Evolutionary conservation across 2,888 invertebrate species (phyloP).

Genomic region (Lithophane socia): DNA sequence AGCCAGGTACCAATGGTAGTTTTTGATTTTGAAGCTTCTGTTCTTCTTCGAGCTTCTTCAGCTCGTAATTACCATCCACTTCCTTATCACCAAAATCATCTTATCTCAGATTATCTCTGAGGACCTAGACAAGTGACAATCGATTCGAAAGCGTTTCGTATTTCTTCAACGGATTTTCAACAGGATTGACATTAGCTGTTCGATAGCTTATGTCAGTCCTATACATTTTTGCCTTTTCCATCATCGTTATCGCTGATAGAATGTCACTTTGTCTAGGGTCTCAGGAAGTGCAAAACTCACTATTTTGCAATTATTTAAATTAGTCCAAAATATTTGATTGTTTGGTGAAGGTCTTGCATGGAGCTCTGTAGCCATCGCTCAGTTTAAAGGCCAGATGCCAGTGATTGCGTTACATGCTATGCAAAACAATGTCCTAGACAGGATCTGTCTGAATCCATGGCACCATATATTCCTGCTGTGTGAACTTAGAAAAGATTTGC

Average conservation of each 20-base stretch:
- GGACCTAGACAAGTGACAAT: no score
- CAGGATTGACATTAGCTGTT: no score
- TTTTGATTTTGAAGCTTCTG: not conserved
- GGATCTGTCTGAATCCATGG: not conserved
- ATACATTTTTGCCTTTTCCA: no score
- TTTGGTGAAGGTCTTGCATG: constrained; percentile 35
- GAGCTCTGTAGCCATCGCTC: constrained; percentile 13
- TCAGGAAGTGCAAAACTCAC: constrained; percentile 15
- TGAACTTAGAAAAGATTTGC: not conserved
- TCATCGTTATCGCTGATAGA: no score
- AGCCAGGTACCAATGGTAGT: not conserved
- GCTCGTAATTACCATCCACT: not conserved
- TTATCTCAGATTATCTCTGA: not conserved
- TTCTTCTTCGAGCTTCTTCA: no score
- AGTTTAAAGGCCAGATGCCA: constrained; percentile 40
- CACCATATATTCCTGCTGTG: not conserved
- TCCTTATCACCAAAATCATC: not conserved
- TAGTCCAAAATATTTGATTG: constrained; percentile 15
- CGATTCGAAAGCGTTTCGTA: no score
- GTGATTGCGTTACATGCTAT: constrained; percentile 9
- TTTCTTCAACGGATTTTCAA: no score
- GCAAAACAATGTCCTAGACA: constrained; percentile 14
- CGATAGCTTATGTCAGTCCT: not conserved
- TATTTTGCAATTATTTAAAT: constrained; percentile 3
- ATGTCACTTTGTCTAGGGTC: no score